Conservation (phyloP, 2,888 invertebrate genomes). For the Operophtera brumata region DNA sequence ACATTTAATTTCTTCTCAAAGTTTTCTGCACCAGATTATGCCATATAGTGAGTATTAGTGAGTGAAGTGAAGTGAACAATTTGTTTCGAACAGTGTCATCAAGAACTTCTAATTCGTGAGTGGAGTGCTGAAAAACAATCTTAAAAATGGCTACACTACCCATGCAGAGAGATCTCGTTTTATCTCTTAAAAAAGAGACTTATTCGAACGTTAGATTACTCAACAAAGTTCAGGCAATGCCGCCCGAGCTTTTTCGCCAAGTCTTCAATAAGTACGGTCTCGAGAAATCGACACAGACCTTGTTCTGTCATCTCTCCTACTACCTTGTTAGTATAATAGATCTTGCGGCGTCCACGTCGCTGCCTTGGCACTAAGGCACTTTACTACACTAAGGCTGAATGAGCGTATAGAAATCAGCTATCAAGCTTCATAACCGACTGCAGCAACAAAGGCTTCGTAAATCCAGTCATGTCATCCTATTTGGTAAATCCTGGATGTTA, state of each 20-base stretch:
- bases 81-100: too few relatives aligned
- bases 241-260: conserved; percentile 50
- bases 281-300: conserved; percentile 68
- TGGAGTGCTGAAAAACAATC: background rate
- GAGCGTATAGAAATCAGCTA: conserved; percentile 61
- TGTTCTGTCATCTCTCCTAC: conserved; percentile 65
- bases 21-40: too few relatives aligned
- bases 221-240: conserved; percentile 55
- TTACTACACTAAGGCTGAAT: conserved; percentile 67
- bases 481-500: conserved; percentile 70
- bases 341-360: conserved; percentile 40
- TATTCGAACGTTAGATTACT: conserved; percentile 54
- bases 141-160: conserved; percentile 52
- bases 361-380: conserved; percentile 74
- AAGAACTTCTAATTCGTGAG: background rate
- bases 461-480: conserved; percentile 71
- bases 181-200: conserved; percentile 60
- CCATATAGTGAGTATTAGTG: too few relatives aligned
- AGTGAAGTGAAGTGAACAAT: too few relatives aligned
- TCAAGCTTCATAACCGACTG: conserved; percentile 59
- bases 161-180: conserved; percentile 59
- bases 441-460: conserved; percentile 59
- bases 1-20: too few relatives aligned
- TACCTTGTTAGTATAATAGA: conserved; percentile 70
- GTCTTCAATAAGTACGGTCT: conserved; percentile 62